These are phyloP conservation scores for Reinhardtius hippoglossoides DNA, from an alignment of 2,113 vertebrate genomes.

Conservation along the genomic window DNA sequence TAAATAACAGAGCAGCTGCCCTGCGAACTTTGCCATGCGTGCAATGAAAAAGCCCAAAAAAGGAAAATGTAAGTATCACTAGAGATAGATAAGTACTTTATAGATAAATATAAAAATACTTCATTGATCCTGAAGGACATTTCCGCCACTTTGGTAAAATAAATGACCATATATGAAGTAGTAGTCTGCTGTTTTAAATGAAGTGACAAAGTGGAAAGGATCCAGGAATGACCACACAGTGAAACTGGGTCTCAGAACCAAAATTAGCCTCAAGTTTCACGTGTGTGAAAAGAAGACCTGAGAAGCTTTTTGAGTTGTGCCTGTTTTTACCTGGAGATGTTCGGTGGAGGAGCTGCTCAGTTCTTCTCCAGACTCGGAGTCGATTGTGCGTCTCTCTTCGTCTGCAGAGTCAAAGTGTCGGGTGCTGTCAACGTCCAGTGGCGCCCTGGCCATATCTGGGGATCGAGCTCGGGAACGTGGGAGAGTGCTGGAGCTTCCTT, in stretches of 20 bases:
- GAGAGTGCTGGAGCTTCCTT: slow-evolving; percentile 54
- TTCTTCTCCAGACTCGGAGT: slow-evolving; percentile 96
- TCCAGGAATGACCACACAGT: neutral
- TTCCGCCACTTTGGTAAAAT: no score
- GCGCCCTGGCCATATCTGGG: slow-evolving; percentile 79
- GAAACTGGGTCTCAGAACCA: neutral
- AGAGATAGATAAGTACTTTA: no score
- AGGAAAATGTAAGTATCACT: neutral
- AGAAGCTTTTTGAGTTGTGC: neutral
- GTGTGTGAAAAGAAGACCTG: neutral
- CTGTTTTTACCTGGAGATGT: slow-evolving; percentile 88
- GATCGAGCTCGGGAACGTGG: slow-evolving; percentile 78
- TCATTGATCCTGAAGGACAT: no score
- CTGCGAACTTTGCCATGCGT: neutral
- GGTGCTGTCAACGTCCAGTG: slow-evolving; percentile 68
- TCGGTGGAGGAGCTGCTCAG: slow-evolving; percentile 96
- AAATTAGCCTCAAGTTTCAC: neutral
- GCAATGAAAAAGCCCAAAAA: neutral
- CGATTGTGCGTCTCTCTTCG: slow-evolving; percentile 88
- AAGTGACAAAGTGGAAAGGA: no score
- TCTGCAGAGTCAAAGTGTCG: slow-evolving; percentile 83
- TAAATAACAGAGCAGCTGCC: no score
- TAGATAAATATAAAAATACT: no score
- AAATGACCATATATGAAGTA: no score
- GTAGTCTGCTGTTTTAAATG: no score